phyloP scores from a whole-genome alignment of 2,113 vertebrate species.

The Nicator chloris region DNA sequence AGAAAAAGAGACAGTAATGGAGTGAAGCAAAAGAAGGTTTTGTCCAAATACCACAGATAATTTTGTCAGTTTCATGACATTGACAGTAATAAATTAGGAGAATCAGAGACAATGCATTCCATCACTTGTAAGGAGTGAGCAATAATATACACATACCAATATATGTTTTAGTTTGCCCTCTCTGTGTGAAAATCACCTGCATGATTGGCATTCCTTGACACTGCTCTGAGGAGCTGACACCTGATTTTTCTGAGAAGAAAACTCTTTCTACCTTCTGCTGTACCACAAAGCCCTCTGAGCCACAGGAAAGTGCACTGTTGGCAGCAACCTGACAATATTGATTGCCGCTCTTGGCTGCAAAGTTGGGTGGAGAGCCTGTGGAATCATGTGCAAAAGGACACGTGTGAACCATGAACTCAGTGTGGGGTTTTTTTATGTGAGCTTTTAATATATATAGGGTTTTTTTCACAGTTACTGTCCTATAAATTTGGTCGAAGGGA shows the following conservation, averaged over 20 bases:
- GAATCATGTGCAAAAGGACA: background rate
- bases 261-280: background rate
- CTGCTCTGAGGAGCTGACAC: background rate
- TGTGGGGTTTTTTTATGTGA: background rate
- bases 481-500: background rate
- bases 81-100: background rate
- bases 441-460: rapidly evolving
- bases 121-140: background rate
- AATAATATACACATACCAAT: background rate
- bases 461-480: background rate
- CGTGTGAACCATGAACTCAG: rapidly evolving
- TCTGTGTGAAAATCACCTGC: background rate
- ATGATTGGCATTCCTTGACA: rapidly evolving
- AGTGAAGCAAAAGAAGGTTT: background rate
- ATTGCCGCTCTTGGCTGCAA: background rate
- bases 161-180: background rate
- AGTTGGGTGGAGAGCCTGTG: background rate
- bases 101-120: background rate
- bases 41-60: background rate
- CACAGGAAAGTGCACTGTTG: too few relatives aligned
- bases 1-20: background rate
- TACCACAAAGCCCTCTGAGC: background rate
- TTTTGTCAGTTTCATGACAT: background rate
- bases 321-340: background rate
- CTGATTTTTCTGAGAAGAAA: background rate